Evolutionary conservation across 1,140 invertebrate species (phyloP).

Genomic region (Micrasema minimum): DNA sequence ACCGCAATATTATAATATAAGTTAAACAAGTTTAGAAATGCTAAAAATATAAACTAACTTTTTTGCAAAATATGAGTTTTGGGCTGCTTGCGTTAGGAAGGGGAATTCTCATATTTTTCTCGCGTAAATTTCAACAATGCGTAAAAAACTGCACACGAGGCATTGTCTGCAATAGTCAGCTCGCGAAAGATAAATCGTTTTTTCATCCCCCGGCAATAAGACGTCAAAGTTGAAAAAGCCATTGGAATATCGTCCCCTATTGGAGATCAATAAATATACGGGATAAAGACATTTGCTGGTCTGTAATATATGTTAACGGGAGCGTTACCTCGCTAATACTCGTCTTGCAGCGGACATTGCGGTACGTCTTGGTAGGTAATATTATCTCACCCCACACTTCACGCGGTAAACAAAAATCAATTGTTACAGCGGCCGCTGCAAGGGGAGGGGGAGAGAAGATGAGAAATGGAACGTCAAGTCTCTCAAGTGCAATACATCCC

Average conservation of each 20-base stretch:
- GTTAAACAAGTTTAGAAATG: too few species aligned
- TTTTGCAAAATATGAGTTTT: too few species aligned
- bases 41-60: too few species aligned
- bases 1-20: too few species aligned
- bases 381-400: conserved; percentile 16
- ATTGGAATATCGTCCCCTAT: conserved; percentile 37
- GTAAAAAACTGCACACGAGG: conserved; percentile 23
- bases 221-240: conserved; percentile 42
- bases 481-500: conserved; percentile 37
- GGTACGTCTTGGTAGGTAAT: conserved; percentile 1
- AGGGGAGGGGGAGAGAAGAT: conserved; percentile 26
- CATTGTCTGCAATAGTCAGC: conserved; percentile 24
- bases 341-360: conserved; percentile 26
- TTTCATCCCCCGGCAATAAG: conserved; percentile 42
- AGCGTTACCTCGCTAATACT: conserved; percentile 31
- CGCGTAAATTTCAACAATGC: conserved; percentile 20
- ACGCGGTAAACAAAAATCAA: conserved; percentile 42
- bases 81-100: too few species aligned
- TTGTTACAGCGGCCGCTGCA: conserved; percentile 14
- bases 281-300: conserved; percentile 42
- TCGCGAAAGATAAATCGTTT: conserved; percentile 43
- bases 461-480: conserved; percentile 43
- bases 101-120: too few species aligned
- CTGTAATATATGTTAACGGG: conserved; percentile 40
- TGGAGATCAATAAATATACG: conserved; percentile 39